phyloP scores from a whole-genome alignment of 2,797 vertebrate species.

The Aldrovandia affinis region DNA sequence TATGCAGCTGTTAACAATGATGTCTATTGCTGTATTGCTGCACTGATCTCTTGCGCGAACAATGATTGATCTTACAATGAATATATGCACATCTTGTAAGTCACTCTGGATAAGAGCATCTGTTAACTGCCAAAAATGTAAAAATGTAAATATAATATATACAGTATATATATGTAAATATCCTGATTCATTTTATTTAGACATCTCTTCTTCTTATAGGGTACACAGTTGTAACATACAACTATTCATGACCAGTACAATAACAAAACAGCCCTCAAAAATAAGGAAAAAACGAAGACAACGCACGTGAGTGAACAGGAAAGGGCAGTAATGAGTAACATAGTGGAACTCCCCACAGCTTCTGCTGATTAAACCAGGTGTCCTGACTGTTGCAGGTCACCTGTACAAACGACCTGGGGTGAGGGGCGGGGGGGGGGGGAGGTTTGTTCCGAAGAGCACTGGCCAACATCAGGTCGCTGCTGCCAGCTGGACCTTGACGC shows the following conservation, averaged over 20 bases:
- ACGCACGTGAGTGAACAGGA: not conserved
- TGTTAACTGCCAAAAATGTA: too few relatives aligned
- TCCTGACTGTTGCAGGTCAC: not conserved
- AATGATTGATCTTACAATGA: too few relatives aligned
- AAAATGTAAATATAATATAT: too few relatives aligned
- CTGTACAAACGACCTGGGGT: not conserved
- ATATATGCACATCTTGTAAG: too few relatives aligned
- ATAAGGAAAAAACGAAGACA: too few relatives aligned
- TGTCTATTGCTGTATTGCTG: too few relatives aligned
- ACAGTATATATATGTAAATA: too few relatives aligned
- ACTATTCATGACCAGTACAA: not conserved
- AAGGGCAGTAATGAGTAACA: not conserved
- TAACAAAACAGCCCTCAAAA: not conserved
- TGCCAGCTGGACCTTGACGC: slow-evolving; percentile 6
- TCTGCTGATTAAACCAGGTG: not conserved
- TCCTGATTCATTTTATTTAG: too few relatives aligned
- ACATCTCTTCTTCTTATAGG: not conserved
- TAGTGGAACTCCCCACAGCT: not conserved
- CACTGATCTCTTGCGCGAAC: too few relatives aligned
- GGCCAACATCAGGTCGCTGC: not conserved
- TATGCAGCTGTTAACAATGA: too few relatives aligned
- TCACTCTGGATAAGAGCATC: too few relatives aligned
- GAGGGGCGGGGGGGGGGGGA: not conserved
- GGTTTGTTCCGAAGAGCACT: not conserved
- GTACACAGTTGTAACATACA: not conserved